phyloP scores from a whole-genome alignment of 1,140 invertebrate genomes.

The Papilio xuthus region DNA sequence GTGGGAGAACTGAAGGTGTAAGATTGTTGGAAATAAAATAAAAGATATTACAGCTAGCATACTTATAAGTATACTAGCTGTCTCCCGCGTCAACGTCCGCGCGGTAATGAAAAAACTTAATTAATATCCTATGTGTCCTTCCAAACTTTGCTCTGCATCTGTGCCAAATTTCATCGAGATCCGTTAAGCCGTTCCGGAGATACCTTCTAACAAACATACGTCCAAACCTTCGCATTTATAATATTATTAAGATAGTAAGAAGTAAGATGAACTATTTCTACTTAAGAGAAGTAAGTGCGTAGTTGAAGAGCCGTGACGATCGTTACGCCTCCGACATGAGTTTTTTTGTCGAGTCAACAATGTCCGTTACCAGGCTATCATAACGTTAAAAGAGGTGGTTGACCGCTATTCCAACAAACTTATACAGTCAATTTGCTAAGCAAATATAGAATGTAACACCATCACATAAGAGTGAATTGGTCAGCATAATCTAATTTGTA shows the following conservation, averaged over 20 bases:
- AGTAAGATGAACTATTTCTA: slow-evolving; percentile 4
- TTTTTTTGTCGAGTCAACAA: slow-evolving; percentile 57
- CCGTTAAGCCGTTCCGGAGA: too few species aligned
- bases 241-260: too few species aligned
- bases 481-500: not conserved
- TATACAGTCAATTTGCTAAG: slow-evolving; percentile 31
- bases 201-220: too few species aligned
- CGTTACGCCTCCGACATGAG: slow-evolving; percentile 27
- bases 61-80: too few species aligned
- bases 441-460: slow-evolving; percentile 42
- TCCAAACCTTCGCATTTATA: too few species aligned
- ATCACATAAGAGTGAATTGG: slow-evolving; percentile 39
- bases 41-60: too few species aligned
- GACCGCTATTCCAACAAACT: slow-evolving; percentile 51
- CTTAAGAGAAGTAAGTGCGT: slow-evolving; percentile 38
- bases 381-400: slow-evolving; percentile 62
- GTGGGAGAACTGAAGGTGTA: too few species aligned
- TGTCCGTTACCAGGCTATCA: slow-evolving; percentile 62
- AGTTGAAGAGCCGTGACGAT: slow-evolving; percentile 39
- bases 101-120: too few species aligned
- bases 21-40: not conserved
- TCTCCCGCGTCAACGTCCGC: too few species aligned
- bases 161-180: too few species aligned
- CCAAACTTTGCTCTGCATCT: too few species aligned
- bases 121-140: too few species aligned